phyloP scores from a whole-genome alignment of 2,113 vertebrate genomes.

The Sardina pilchardus region DNA sequence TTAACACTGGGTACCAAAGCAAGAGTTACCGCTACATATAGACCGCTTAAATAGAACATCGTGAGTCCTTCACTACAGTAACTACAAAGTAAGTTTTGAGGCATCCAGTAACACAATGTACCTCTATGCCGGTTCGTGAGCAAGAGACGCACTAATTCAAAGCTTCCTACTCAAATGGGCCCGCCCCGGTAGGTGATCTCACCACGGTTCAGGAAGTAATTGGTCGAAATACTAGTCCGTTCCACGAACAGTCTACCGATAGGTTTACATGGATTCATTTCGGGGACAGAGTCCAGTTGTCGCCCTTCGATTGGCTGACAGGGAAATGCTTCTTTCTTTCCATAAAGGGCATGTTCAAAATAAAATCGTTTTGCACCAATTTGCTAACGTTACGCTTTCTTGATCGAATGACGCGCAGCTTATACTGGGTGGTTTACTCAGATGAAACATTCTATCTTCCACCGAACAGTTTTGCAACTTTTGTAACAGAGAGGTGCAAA shows the following conservation, averaged over 20 bases:
- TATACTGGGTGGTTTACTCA: no score
- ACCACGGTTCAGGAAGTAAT: constrained; percentile 43
- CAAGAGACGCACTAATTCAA: constrained; percentile 30
- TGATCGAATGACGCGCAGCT: no score
- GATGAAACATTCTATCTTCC: no score
- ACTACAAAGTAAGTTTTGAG: neutral
- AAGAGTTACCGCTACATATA: constrained; percentile 80
- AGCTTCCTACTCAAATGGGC: constrained; percentile 50
- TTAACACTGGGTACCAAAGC: constrained; percentile 69
- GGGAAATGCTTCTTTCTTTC: no score
- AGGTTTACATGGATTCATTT: constrained; percentile 44
- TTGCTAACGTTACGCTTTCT: no score
- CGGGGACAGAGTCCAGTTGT: constrained; percentile 82
- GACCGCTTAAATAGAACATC: constrained; percentile 77
- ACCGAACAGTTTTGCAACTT: no score
- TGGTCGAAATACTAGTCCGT: constrained; percentile 46
- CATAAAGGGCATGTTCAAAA: no score
- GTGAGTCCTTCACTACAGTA: constrained; percentile 24
- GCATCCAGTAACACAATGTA: constrained; percentile 26
- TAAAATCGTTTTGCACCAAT: no score
- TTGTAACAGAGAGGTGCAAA: no score
- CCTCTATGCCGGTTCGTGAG: constrained; percentile 55
- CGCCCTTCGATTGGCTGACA: constrained; percentile 78
- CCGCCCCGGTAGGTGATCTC: constrained; percentile 51
- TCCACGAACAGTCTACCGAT: constrained; percentile 57